Evolutionary conservation across 2,888 invertebrate genomes (phyloP), one percentile per base, ranked within the genome.

Genomic region (Timema cristinae): DNA sequence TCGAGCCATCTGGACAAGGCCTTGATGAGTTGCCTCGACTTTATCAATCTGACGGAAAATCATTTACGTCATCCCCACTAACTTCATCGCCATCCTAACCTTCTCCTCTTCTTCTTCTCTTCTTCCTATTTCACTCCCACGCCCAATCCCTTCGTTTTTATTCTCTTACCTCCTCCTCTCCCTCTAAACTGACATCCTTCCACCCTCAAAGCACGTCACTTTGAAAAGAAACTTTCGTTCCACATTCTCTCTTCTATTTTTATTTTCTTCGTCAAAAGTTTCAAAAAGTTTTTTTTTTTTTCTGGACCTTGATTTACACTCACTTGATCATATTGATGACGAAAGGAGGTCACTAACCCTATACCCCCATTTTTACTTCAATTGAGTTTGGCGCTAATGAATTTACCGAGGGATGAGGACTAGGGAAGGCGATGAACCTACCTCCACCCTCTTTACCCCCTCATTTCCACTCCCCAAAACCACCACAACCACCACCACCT

Each of bases 1-100:
- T 11, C 47, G 9, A 9, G 63, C 63, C 63, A 63, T 63, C 63
- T 63, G 63, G 63, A 59, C 59, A 32, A 59, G 59, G 63, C 63
- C 32, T 63, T 63, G 32, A 63, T 63, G 63, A 63, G 63, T 63
- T 63, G 16, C 63, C 63, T 7, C 63, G 63, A 63, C 63, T 63
- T 63, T 63, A 63, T 63, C 63, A 63, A 63, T 5, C 63, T 63
- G 63, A 63, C 63, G 48, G 63, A 10, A 63, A 48, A 63, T 63
- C 63, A 63, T 63, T 63, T 63, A 63, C 6, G 63, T 47, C 63
- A 48, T 11, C 63, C 47, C 63, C 47, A 11, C 63, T n/a, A 13
- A 54, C 54, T 54, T n/a, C 54, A 13, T n/a, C n/a, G 54, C 54
- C n/a, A 63, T 63, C 63, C 63, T 32, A 32, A n/a, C 63, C 13